Evolutionary conservation across 1,140 invertebrate genomes (phyloP).

Genomic region (Mamestra configurata): DNA sequence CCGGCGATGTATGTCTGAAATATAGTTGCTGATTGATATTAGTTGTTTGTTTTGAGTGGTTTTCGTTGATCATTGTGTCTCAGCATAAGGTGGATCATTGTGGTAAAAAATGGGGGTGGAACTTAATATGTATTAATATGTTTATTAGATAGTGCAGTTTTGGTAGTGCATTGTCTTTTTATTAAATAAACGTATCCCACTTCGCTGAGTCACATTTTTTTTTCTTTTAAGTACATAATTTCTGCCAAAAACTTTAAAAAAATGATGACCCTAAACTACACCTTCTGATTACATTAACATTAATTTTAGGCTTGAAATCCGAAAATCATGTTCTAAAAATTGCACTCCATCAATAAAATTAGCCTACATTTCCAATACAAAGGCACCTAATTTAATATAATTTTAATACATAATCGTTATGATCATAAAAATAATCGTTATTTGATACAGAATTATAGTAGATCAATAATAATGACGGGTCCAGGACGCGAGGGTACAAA

Average conservation of each 20-base stretch:
- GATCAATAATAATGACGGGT: constrained; percentile 33
- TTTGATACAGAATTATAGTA: constrained; percentile 53
- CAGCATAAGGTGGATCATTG: no score
- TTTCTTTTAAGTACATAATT: no score
- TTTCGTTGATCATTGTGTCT: background rate
- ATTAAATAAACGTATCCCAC: no score
- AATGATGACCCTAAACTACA: background rate
- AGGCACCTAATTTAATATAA: constrained; percentile 31
- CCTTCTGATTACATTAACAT: background rate
- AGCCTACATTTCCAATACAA: background rate
- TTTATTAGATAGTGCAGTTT: no score
- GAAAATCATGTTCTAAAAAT: constrained; percentile 6
- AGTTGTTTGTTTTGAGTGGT: constrained; percentile 6
- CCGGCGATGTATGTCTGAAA: constrained; percentile 36
- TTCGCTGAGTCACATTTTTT: no score
- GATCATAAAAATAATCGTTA: constrained; percentile 52
- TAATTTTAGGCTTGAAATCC: background rate
- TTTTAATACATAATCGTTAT: constrained; percentile 40
- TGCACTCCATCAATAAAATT: constrained; percentile 9
- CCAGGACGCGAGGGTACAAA: background rate
- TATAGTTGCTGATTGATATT: constrained; percentile 38
- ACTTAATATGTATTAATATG: no score
- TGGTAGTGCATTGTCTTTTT: no score
- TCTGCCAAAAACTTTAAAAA: background rate
- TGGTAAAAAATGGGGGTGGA: no score